These are phyloP conservation scores for Odontophorus gujanensis DNA, from an alignment of 2,113 vertebrate species.

Conservation along the genomic window DNA sequence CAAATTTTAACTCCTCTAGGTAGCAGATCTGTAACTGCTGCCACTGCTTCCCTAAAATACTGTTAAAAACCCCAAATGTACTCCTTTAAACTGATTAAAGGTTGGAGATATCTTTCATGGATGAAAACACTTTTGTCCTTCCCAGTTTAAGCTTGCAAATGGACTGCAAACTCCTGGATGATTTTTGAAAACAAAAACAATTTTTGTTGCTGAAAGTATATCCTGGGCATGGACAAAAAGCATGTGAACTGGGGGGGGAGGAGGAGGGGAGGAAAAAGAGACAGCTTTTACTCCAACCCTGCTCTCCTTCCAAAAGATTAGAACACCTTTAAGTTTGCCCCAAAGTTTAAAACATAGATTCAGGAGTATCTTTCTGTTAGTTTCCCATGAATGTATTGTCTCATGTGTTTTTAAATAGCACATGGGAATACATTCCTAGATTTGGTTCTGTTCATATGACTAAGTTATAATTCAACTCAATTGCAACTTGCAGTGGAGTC, in stretches of 20 bases:
- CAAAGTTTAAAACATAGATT: background rate
- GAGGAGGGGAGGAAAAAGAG: background rate
- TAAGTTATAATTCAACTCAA: background rate
- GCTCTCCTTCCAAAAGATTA: constrained; percentile 7
- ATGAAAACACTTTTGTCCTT: background rate
- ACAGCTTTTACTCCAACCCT: background rate
- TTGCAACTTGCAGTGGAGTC: background rate
- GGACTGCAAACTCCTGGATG: background rate
- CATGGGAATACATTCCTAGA: background rate
- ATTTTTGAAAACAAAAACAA: constrained; percentile 1
- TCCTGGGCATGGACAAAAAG: background rate
- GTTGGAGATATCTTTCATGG: background rate
- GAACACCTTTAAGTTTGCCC: background rate
- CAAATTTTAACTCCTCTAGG: constrained; percentile 45
- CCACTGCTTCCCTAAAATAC: background rate
- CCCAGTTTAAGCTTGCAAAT: background rate
- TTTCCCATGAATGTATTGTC: background rate
- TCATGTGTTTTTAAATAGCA: background rate
- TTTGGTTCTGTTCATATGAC: background rate
- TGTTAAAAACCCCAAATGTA: background rate
- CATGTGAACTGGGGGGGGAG: background rate
- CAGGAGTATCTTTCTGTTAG: background rate
- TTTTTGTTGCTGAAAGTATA: constrained; percentile 34
- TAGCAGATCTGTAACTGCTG: constrained; percentile 33
- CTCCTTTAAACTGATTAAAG: background rate